These are phyloP conservation scores for Bathynomus jamesi DNA, from an alignment of 1,140 invertebrate genomes.

Conservation along the genomic window DNA sequence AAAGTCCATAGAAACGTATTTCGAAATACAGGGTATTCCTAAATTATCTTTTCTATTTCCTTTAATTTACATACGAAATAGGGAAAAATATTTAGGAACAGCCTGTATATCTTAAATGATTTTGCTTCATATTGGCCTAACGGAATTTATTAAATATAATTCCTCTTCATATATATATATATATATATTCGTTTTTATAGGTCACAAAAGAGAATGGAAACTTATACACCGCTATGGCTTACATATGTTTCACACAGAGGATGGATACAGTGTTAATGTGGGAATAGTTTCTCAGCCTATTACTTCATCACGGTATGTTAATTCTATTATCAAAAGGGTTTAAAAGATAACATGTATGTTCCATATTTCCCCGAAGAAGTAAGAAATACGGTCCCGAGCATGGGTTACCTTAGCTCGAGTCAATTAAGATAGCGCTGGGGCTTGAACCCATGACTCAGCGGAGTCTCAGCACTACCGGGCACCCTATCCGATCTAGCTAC, in stretches of 20 bases:
- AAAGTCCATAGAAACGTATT: not conserved
- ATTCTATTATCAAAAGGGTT: not conserved
- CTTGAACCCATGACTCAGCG: too few relatives aligned
- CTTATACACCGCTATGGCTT: constrained; percentile 62
- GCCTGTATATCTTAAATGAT: too few relatives aligned
- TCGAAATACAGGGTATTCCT: not conserved
- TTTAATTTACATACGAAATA: constrained; percentile 4
- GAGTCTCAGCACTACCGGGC: too few relatives aligned
- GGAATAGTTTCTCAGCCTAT: constrained; percentile 59
- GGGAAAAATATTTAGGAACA: too few relatives aligned
- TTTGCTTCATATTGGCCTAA: too few relatives aligned
- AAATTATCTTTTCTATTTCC: too few relatives aligned
- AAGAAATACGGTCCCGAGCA: too few relatives aligned
- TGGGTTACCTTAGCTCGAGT: too few relatives aligned
- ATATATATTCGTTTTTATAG: constrained; percentile 12
- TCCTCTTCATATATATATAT: constrained; percentile 6
- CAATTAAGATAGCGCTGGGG: too few relatives aligned
- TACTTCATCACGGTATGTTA: constrained; percentile 48
- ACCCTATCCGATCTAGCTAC: too few relatives aligned
- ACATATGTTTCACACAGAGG: constrained; percentile 58
- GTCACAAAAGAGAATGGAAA: constrained; percentile 59
- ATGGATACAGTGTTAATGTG: constrained; percentile 53
- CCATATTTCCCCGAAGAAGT: too few relatives aligned
- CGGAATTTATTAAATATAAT: too few relatives aligned
- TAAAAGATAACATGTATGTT: not conserved